These are phyloP conservation scores for Melipona beecheii DNA, from an alignment of 2,888 invertebrate species.

Conservation along the genomic window DNA sequence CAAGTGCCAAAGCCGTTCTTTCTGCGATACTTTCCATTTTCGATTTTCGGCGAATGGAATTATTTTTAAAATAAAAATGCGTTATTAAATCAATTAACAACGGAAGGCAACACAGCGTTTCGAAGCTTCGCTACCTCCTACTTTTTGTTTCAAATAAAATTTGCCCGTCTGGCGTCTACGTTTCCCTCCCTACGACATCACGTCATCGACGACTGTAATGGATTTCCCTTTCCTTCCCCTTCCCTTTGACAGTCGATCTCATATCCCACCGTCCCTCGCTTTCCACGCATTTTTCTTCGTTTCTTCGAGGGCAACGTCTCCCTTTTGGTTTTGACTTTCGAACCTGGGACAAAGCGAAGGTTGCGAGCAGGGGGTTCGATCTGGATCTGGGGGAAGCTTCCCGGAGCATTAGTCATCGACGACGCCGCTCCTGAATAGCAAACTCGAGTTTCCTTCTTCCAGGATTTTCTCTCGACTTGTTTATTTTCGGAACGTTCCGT, in stretches of 20 bases:
- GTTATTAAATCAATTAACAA: too few relatives aligned
- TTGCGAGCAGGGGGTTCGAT: not conserved
- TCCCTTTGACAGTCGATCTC: not conserved
- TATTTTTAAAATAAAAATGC: too few relatives aligned
- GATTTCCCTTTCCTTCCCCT: not conserved
- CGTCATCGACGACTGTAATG: conserved; percentile 17
- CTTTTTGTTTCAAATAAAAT: not conserved
- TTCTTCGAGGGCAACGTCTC: not conserved
- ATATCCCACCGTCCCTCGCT: not conserved
- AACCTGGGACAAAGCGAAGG: not conserved
- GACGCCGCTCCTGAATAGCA: conserved; percentile 19
- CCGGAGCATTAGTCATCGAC: conserved; percentile 53
- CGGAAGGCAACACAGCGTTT: not conserved
- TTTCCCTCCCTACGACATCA: not conserved
- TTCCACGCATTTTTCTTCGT: not conserved
- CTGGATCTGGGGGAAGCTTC: conserved; percentile 16
- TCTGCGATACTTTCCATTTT: too few relatives aligned
- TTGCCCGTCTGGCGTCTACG: not conserved
- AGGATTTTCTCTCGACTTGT: too few relatives aligned
- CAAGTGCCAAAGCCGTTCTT: too few relatives aligned
- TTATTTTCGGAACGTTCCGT: not conserved
- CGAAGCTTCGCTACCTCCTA: not conserved
- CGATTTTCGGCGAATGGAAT: too few relatives aligned
- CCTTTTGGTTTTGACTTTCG: conserved; percentile 6
- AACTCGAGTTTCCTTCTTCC: conserved; percentile 27